A percentile compares a stretch with the other conserved stretches of the same genome.
Conservation (phyloP, 2,797 vertebrate genomes). For the Xenentodon cancila region DNA sequence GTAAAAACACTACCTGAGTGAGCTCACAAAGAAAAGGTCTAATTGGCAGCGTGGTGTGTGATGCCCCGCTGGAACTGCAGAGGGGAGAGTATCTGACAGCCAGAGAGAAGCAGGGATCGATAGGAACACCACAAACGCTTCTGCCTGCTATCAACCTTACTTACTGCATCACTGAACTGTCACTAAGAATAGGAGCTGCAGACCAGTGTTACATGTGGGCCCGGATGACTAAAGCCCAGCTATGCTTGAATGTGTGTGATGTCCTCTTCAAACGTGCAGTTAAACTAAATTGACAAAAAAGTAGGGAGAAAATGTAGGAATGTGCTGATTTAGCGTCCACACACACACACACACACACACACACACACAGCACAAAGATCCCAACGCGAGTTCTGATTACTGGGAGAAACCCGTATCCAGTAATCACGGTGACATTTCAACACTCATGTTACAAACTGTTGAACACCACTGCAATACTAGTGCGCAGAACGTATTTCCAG, state of each 20-base stretch:
- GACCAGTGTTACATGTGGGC: constrained; percentile 11
- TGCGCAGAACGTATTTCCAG: background rate
- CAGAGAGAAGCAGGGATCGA: constrained; percentile 61
- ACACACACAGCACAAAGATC: background rate
- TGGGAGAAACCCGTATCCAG: no score
- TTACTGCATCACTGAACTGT: constrained; percentile 52
- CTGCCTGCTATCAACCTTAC: constrained; percentile 53
- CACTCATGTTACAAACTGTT: background rate
- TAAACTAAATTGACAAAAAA: constrained; percentile 16
- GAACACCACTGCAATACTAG: no score
- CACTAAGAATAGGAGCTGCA: constrained; percentile 35
- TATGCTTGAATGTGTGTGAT: constrained; percentile 24
- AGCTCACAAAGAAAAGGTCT: constrained; percentile 40
- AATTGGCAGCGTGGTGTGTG: constrained; percentile 64
- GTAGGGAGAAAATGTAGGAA: background rate
- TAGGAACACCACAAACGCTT: constrained; percentile 46
- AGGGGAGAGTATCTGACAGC: constrained; percentile 41
- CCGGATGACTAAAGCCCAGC: constrained; percentile 22
- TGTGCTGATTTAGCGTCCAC: background rate
- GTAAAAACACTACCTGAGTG: constrained; percentile 26
- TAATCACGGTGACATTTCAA: constrained; percentile 7
- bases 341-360: no score
- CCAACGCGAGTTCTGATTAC: background rate
- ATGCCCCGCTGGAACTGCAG: constrained; percentile 56
- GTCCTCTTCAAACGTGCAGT: background rate